Evolutionary conservation across 2,888 invertebrate genomes (phyloP).

Genomic region (Nymphalis c-album): DNA sequence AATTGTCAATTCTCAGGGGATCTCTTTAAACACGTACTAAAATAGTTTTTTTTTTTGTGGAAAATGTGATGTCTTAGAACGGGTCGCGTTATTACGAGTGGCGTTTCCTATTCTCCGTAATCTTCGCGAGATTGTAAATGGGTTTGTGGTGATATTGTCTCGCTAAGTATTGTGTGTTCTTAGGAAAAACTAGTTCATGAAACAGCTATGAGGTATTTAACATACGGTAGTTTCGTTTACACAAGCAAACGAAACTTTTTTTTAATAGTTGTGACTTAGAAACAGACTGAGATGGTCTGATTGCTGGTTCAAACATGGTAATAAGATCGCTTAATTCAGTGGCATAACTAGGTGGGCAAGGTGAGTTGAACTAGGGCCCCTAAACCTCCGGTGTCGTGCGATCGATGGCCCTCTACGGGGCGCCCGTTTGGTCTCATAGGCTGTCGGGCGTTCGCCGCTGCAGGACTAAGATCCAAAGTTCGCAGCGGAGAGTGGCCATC

Average conservation of each 20-base stretch:
- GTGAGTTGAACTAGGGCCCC: no score
- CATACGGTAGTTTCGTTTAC: not conserved
- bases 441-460: no score
- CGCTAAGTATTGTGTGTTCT: slow-evolving; percentile 31
- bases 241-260: no score
- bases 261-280: not conserved
- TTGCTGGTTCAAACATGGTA: no score
- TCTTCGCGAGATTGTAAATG: slow-evolving; percentile 11
- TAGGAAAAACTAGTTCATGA: slow-evolving; percentile 27
- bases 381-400: no score
- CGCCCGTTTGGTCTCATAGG: no score
- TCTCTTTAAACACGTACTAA: slow-evolving; percentile 44
- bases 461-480: no score
- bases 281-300: no score
- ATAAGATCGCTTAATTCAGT: no score
- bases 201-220: not conserved
- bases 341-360: no score
- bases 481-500: no score
- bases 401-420: no score
- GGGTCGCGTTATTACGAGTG: slow-evolving; percentile 28
- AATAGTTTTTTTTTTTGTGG: slow-evolving; percentile 37
- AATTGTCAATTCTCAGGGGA: slow-evolving; percentile 48
- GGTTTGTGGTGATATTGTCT: not conserved
- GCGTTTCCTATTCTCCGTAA: slow-evolving; percentile 22
- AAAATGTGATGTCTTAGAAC: slow-evolving; percentile 35